These are phyloP conservation scores for Microhierax caerulescens DNA, from an alignment of 2,797 vertebrate genomes.

Conservation along the genomic window DNA sequence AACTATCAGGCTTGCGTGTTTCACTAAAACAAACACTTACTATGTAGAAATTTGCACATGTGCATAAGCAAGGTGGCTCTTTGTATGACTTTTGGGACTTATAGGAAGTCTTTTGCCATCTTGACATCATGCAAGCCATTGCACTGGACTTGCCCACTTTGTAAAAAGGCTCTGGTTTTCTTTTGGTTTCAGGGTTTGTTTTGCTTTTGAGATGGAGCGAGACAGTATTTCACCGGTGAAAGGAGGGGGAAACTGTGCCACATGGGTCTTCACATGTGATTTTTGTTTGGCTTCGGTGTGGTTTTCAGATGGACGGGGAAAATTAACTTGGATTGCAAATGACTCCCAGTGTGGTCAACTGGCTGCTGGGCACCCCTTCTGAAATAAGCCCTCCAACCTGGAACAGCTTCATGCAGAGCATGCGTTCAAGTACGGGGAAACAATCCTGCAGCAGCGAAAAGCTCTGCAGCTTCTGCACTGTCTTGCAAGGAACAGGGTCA, in stretches of 20 bases:
- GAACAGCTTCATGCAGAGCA: neutral
- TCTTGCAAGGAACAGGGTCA: accelerated
- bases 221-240: neutral
- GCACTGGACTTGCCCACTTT: neutral
- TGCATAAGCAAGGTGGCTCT: neutral
- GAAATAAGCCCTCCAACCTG: neutral
- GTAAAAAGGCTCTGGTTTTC: neutral
- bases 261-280: neutral
- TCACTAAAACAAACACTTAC: neutral
- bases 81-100: neutral
- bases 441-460: neutral
- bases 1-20: neutral
- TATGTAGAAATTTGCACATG: neutral
- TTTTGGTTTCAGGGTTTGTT: neutral
- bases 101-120: neutral
- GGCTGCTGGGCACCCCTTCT: neutral
- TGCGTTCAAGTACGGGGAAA: accelerated
- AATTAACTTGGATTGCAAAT: neutral
- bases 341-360: neutral
- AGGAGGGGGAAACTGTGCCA: neutral
- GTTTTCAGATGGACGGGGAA: neutral
- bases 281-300: neutral
- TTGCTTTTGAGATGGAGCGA: neutral
- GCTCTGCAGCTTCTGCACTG: neutral
- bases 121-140: neutral